These are phyloP conservation scores for Hemibagrus guttatus DNA, from an alignment of 2,797 vertebrate genomes.

Conservation along the genomic window DNA sequence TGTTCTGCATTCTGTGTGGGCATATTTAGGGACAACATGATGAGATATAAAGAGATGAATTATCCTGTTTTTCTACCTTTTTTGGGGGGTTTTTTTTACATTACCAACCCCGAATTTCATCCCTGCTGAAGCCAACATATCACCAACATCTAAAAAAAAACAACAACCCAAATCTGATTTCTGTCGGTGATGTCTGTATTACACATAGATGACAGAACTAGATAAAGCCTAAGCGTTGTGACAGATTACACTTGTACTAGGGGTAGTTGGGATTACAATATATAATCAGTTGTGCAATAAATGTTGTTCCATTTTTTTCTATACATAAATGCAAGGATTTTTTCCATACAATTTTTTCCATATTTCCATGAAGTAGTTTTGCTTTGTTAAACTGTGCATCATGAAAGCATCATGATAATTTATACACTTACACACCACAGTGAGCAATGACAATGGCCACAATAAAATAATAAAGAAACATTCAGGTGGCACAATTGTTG, in stretches of 20 bases:
- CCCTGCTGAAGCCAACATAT: conserved; percentile 30
- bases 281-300: background rate
- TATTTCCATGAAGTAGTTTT: background rate
- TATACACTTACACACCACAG: background rate
- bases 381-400: background rate
- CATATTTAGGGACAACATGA: conserved; percentile 16
- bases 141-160: background rate
- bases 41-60: conserved; percentile 11
- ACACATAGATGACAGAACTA: background rate
- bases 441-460: background rate
- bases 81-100: too few relatives aligned
- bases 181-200: background rate
- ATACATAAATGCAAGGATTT: background rate
- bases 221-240: background rate
- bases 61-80: background rate
- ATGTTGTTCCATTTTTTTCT: too few relatives aligned
- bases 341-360: background rate
- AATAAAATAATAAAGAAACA: background rate
- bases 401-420: too few relatives aligned
- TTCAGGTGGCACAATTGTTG: background rate
- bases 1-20: conserved; percentile 25
- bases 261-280: background rate
- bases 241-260: background rate
- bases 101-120: conserved; percentile 19
- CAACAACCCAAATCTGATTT: background rate